phyloP scores from a whole-genome alignment of 2,113 vertebrate species.

The Mugil cephalus region DNA sequence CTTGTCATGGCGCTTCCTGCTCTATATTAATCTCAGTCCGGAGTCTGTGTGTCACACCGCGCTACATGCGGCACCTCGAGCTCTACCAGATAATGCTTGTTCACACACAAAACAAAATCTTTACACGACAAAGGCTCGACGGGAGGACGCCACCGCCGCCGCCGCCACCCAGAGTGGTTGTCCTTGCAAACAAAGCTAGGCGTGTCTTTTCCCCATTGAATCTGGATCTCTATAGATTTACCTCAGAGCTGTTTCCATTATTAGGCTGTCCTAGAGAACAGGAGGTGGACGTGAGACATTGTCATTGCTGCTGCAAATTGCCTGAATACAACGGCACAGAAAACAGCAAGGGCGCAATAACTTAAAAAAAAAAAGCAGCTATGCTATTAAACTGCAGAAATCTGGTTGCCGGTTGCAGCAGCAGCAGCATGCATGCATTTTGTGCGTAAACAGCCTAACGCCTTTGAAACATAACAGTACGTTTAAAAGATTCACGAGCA shows the following conservation, averaged over 20 bases:
- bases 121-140: constrained; percentile 35
- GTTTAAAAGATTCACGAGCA: constrained; percentile 60
- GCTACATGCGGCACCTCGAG: constrained; percentile 34
- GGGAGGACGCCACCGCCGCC: constrained; percentile 20
- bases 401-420: constrained; percentile 69
- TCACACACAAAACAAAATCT: constrained; percentile 26
- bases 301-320: constrained; percentile 55
- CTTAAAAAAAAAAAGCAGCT: constrained; percentile 47
- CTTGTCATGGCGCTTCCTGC: constrained; percentile 27
- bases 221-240: constrained; percentile 59
- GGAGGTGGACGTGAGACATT: constrained; percentile 51
- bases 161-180: constrained; percentile 50
- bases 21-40: constrained; percentile 30
- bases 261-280: constrained; percentile 53
- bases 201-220: constrained; percentile 49
- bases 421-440: constrained; percentile 54
- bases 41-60: constrained; percentile 13
- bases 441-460: constrained; percentile 17
- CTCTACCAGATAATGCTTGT: constrained; percentile 13
- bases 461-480: constrained; percentile 50
- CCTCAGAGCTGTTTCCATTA: constrained; percentile 59
- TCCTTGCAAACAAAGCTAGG: constrained; percentile 52
- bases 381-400: constrained; percentile 29
- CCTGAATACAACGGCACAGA: constrained; percentile 37
- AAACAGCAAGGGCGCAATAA: constrained; percentile 52